Conservation (phyloP, 2,888 invertebrate species). For the Drosophila macrospina region DNA sequence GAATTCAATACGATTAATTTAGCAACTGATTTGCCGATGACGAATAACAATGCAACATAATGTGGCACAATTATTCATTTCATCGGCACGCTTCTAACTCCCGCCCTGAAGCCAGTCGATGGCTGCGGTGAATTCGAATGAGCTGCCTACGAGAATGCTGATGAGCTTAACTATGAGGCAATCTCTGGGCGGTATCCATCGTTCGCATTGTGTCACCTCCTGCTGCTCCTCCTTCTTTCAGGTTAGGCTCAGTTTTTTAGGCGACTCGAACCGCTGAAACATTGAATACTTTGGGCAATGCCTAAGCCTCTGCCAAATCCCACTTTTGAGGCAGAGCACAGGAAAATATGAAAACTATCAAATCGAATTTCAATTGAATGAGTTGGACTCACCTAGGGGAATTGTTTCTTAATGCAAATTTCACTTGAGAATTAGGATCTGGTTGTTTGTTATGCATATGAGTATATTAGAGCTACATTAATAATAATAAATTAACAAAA, state of each 20-base stretch:
- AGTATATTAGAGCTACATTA: too few species aligned
- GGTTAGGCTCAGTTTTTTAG: not conserved
- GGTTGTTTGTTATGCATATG: too few species aligned
- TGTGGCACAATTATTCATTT: constrained; percentile 78
- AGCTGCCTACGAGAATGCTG: constrained; percentile 7
- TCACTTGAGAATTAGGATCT: too few species aligned
- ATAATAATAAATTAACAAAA: too few species aligned
- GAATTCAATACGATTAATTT: constrained; percentile 78
- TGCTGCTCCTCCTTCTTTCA: too few species aligned
- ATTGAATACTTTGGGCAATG: not conserved
- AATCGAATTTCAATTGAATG: not conserved
- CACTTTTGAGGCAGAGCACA: not conserved
- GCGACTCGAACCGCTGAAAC: not conserved
- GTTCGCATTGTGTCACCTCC: not conserved
- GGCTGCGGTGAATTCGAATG: constrained; percentile 23
- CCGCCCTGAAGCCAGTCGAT: constrained; percentile 23
- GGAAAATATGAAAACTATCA: not conserved
- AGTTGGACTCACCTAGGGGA: too few species aligned
- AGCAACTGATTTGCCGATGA: constrained; percentile 79
- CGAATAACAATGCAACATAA: constrained; percentile 80
- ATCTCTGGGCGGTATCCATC: not conserved
- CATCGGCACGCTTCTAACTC: constrained; percentile 37
- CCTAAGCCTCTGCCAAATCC: not conserved
- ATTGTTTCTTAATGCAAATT: not conserved
- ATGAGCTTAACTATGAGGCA: constrained; percentile 35